Conservation (phyloP, 2,113 vertebrate species). For the Coptodon bakossiorum region DNA sequence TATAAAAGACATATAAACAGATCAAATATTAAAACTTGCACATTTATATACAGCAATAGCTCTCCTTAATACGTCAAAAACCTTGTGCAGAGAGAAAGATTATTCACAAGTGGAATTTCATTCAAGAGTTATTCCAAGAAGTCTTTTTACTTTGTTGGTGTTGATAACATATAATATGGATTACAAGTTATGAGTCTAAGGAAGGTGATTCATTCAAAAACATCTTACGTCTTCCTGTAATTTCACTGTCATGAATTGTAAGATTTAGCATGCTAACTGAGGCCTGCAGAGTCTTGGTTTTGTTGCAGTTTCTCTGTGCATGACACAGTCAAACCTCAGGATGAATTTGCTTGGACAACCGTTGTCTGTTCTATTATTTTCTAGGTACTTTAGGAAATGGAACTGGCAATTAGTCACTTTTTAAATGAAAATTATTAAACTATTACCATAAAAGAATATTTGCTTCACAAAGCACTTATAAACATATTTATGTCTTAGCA, state of each 20-base stretch:
- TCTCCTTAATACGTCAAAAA: not conserved
- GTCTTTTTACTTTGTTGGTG: not conserved
- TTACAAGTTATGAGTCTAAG: not conserved
- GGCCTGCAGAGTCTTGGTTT: not conserved
- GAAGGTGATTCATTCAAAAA: rapidly evolving
- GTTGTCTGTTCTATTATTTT: not conserved
- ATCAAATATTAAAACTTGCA: not conserved
- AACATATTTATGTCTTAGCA: not conserved
- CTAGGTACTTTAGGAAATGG: not conserved
- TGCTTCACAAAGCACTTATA: not conserved
- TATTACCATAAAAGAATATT: not conserved
- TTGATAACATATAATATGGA: not conserved
- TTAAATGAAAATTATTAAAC: not conserved
- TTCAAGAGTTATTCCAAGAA: rapidly evolving
- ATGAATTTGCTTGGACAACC: not conserved
- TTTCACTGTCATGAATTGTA: not conserved
- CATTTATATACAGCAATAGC: not conserved
- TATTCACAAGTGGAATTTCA: not conserved
- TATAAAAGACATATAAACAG: not conserved
- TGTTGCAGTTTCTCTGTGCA: not conserved
- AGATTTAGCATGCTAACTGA: not conserved
- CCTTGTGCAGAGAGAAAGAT: rapidly evolving
- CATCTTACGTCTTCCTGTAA: not conserved
- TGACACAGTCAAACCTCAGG: not conserved
- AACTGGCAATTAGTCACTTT: not conserved